Base-by-base conservation (phyloP, 1,140 invertebrate genomes). In the Brachionus koreanus region DNA sequence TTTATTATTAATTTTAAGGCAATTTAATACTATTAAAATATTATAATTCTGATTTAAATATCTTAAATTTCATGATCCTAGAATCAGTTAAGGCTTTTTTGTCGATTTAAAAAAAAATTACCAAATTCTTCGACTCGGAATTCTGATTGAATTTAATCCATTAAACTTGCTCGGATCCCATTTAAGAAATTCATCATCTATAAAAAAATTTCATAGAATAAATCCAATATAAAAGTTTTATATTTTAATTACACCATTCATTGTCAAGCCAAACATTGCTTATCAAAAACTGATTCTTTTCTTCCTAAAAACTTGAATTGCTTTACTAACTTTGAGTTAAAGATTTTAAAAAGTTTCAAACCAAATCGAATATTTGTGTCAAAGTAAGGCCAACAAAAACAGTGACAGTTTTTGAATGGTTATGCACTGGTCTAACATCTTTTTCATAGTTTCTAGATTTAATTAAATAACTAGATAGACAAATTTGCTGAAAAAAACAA, bases 91-190 rank as follows among this genome's bases (percentile, higher is more conserved):
- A 29, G 29, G 29, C 29, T 29, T 29, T 1, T 3, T 29, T 43
- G 4, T 49, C 5, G 3, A 16, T 52, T 52, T 16, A 5, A 52
- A 16, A 52, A 52, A 5, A 57, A 57, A 9, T 69, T 69, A 69
- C 96, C 95, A 98, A 88, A 98, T 96, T 89, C 89, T 87, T 39
- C 90, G 88, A 6, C 87, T 87, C 16, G 90, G 90, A 84, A 96
- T 94, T 52, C 90, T 86, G 6, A 91, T 85, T 12, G 88, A 86
- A 76, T 86, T 94, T 49, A 96, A 93, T n/a, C 95, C 96, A 6
- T 96, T 95, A 87, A 98, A 98, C 85, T 97, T 94, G 52, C 91
- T 89, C 1, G 95, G 95, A 88, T 98, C 93, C 96, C 96, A 98
- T 86, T 92, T 92, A 87, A 98, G 94, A 90, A 98, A 98, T 90